Evolutionary conservation across 2,888 invertebrate species (phyloP).

Genomic region (Aethes cnicana): DNA sequence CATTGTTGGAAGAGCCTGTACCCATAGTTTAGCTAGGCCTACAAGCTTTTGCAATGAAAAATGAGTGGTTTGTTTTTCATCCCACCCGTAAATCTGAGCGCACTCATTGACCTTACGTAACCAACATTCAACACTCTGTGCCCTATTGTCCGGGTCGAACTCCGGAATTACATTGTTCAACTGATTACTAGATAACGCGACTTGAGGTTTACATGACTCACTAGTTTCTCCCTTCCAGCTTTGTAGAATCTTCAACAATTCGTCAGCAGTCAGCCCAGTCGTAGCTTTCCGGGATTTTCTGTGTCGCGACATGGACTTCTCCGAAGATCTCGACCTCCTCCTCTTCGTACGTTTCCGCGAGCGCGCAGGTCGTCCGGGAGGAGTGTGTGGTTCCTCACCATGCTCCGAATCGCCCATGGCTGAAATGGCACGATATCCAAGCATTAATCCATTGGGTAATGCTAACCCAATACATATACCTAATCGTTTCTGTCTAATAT

Average conservation of each 20-base stretch:
- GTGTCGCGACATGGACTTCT: no score
- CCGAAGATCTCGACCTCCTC: background rate
- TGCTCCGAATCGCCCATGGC: no score
- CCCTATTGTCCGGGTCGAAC: background rate
- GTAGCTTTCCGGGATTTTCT: no score
- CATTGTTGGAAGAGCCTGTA: slow-evolving; percentile 30
- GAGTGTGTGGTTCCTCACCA: no score
- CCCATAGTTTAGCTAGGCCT: slow-evolving; percentile 36
- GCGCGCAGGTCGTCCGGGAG: no score
- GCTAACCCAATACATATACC: no score
- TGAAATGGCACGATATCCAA: no score
- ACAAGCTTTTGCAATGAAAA: slow-evolving; percentile 33
- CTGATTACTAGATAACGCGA: background rate
- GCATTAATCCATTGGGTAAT: no score
- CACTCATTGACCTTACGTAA: slow-evolving; percentile 36
- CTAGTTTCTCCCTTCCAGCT: background rate
- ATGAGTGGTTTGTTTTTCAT: slow-evolving; percentile 31
- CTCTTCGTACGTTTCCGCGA: background rate
- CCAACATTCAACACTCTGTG: slow-evolving; percentile 23
- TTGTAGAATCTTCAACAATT: background rate
- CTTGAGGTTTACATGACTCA: no score
- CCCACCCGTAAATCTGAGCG: slow-evolving; percentile 31
- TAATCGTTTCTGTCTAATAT: no score
- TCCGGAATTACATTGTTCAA: background rate
- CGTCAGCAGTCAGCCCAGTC: background rate